phyloP scores from a whole-genome alignment of 2,888 invertebrate species.

The Trissonchulus sp. region DNA sequence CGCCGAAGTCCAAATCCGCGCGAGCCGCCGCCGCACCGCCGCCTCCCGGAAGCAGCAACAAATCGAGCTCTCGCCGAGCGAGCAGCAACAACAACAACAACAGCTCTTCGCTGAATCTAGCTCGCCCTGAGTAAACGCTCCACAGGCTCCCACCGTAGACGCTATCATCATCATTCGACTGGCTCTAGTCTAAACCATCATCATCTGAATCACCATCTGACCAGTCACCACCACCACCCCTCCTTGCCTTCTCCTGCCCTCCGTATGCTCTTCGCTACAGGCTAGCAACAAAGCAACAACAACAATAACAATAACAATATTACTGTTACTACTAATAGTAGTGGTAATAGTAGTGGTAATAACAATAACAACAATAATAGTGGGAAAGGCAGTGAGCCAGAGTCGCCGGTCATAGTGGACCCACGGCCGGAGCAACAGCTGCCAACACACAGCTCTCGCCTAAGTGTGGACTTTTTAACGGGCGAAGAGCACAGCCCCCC shows the following conservation, averaged over 20 bases:
- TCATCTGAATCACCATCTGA: background rate
- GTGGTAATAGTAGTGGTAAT: too few relatives aligned
- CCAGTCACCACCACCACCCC: background rate
- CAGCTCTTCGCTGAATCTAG: too few relatives aligned
- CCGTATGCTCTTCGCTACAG: background rate
- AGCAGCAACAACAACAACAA: too few relatives aligned
- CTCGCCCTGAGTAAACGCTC: too few relatives aligned
- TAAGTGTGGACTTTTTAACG: slow-evolving; percentile 11
- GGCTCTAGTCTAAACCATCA: background rate
- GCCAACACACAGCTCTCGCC: too few relatives aligned
- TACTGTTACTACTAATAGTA: background rate
- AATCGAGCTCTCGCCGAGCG: too few relatives aligned
- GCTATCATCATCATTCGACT: too few relatives aligned
- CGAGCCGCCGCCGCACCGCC: background rate
- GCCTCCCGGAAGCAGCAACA: too few relatives aligned
- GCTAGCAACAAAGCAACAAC: background rate
- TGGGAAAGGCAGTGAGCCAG: background rate
- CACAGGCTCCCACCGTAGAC: too few relatives aligned
- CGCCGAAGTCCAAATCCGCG: slow-evolving; percentile 48
- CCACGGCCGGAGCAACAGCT: too few relatives aligned
- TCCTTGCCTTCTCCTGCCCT: background rate
- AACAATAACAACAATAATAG: too few relatives aligned
- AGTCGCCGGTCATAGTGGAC: slow-evolving; percentile 47
- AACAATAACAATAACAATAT: background rate
- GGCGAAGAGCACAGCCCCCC: background rate